Base-by-base conservation (phyloP, 2,797 vertebrate species). In the Enteromius viviparus region DNA sequence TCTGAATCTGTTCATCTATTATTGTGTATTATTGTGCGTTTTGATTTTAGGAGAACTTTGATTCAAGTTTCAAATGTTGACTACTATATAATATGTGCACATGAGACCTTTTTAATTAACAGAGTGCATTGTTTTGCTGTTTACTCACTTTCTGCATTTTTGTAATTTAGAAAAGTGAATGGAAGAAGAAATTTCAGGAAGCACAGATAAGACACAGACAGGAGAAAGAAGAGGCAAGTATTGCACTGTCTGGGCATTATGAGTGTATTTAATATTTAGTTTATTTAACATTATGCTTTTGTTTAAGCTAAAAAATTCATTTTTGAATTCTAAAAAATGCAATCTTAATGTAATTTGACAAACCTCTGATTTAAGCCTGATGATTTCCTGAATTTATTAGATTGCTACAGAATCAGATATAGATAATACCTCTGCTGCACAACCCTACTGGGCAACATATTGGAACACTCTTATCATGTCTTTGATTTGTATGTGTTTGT, bases 101-200 rank as follows among this genome's bases (percentile, higher is more conserved):
- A 49, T 19, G 8, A 32, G 15, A 49, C 7, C 7, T 29, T 29
- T 71, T 49, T 26, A 51, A 9, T 32, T 17, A 5, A 51, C 17
- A 49, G 47, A 32, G 47, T 72, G 47, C 29, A 42, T n/a, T 74
- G 17, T 55, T 53, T 34, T 34, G 12, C 19, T n/a, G 19, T 53
- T 74, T 12, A 72, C 17, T 19, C 17, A 53, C 17, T 74, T 29
- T 26, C 23, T 32, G 15, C 1, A 3, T 26, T 26, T 60, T 9
- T 64, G 7, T 85, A 76, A 88, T 92, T 77, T 87, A 94, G 93
- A 89, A 89, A 78, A 83, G 76, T 17, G 88, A 93, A 60, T 91
- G 88, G 91, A 93, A 89, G 75, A 91, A 76, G 29, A 93, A 85
- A 58, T 45, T 93, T 47, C 90, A 90, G 81, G 90, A 90, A 45